Evolutionary conservation across 1,140 invertebrate genomes (phyloP).

Genomic region (Holotrichia oblita): DNA sequence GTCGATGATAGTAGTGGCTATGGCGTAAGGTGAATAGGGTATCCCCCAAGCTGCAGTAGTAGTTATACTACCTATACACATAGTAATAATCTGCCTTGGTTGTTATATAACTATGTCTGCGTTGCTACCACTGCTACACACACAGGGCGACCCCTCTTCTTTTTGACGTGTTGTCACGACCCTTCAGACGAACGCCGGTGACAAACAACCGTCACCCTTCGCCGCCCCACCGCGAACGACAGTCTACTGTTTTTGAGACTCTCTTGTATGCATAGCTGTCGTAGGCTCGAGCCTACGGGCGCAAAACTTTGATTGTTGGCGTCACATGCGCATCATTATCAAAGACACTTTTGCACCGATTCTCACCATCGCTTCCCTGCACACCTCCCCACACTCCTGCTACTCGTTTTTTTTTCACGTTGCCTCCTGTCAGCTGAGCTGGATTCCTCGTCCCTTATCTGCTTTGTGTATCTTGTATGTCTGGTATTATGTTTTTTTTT

Average conservation of each 20-base stretch:
- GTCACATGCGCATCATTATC: slow-evolving; percentile 35
- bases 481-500: background rate
- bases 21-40: background rate
- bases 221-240: slow-evolving; percentile 35
- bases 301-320: slow-evolving; percentile 50
- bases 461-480: background rate
- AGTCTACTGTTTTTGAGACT: no score
- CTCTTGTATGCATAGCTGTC: no score
- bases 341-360: slow-evolving; percentile 27
- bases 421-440: slow-evolving; percentile 23
- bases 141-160: slow-evolving; percentile 28
- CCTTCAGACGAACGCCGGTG: slow-evolving; percentile 47
- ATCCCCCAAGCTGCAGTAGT: background rate
- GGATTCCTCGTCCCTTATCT: background rate
- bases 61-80: background rate
- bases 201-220: slow-evolving; percentile 52
- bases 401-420: background rate
- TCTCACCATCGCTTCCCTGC: background rate
- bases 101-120: background rate
- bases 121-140: background rate
- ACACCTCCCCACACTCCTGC: background rate
- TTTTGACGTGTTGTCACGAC: slow-evolving; percentile 35
- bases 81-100: background rate
- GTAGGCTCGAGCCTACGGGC: slow-evolving; percentile 40
- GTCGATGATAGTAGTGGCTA: background rate